These are phyloP conservation scores for Amphimedon queenslandica DNA, from an alignment of 37 sponge, comb jelly and placozoan genomes.

Conservation along the genomic window DNA sequence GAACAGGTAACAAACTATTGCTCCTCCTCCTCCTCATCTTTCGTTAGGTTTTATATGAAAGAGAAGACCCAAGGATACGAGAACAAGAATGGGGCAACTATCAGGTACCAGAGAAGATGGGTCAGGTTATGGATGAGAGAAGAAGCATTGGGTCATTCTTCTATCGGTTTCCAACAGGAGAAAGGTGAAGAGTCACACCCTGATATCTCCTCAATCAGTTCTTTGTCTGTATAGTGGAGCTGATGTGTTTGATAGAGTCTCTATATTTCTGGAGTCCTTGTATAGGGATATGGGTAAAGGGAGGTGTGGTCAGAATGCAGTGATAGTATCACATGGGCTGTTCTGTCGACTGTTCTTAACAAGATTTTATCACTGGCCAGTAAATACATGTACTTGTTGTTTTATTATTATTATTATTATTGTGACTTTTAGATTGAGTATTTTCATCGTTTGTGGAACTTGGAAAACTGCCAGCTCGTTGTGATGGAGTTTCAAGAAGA, in stretches of 20 bases:
- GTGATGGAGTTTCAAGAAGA: slow-evolving; percentile 68
- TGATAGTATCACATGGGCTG: slow-evolving; percentile 83
- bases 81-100: slow-evolving; percentile 92
- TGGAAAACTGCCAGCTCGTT: slow-evolving; percentile 70
- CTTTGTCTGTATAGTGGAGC: slow-evolving; percentile 61
- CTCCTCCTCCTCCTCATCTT: neutral
- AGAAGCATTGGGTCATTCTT: slow-evolving; percentile 74
- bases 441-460: slow-evolving; percentile 88
- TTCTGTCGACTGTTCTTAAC: slow-evolving; percentile 83
- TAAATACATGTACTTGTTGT: slow-evolving; percentile 12
- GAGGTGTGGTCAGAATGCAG: slow-evolving; percentile 70
- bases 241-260: slow-evolving; percentile 87
- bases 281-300: slow-evolving; percentile 88
- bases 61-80: slow-evolving; percentile 75
- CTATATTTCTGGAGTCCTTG: slow-evolving; percentile 80
- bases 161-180: slow-evolving; percentile 82
- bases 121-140: slow-evolving; percentile 43
- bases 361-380: slow-evolving; percentile 81
- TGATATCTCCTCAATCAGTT: neutral
- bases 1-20: slow-evolving; percentile 54
- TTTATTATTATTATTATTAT: neutral
- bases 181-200: slow-evolving; percentile 42
- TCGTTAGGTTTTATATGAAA: slow-evolving; percentile 45
- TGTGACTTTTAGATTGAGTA: slow-evolving; percentile 53
- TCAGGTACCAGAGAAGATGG: slow-evolving; percentile 56